Percentiles rank a stretch among this genome's conserved stretches.
Evolutionary conservation across 2,797 vertebrate species (phyloP).

Genomic region (Apogon talboti): DNA sequence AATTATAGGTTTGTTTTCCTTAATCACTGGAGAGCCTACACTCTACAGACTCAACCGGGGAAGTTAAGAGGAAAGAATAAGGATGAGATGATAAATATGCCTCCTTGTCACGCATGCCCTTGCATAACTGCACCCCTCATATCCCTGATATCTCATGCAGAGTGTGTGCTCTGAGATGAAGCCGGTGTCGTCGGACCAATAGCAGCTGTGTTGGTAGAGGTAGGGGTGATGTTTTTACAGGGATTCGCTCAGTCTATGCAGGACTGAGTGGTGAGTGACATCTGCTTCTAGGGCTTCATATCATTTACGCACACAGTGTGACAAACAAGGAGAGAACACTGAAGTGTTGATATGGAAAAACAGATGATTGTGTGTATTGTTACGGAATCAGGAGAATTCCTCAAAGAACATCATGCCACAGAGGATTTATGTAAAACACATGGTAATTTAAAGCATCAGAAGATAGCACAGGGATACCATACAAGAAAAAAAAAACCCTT

Average conservation of each 20-base stretch:
- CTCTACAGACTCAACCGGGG: constrained; percentile 21
- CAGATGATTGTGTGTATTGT: constrained; percentile 30
- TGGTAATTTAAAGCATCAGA: constrained; percentile 46
- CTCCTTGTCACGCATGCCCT: constrained; percentile 49
- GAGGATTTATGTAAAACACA: constrained; percentile 46
- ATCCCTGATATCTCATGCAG: constrained; percentile 55
- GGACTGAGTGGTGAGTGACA: constrained; percentile 53
- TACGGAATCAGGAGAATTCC: constrained; percentile 30
- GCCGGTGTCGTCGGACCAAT: constrained; percentile 33
- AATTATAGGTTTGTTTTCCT: constrained; percentile 61
- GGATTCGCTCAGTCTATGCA: constrained; percentile 52
- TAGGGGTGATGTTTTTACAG: constrained; percentile 47
- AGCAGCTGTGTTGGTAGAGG: constrained; percentile 45
- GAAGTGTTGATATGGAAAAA: too few species aligned
- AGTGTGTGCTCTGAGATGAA: constrained; percentile 33
- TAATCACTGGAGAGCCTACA: constrained; percentile 38
- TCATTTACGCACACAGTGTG: constrained; percentile 29
- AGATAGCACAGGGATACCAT: constrained; percentile 15
- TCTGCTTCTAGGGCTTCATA: constrained; percentile 45
- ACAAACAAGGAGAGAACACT: too few species aligned
- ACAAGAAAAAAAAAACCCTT: constrained; percentile 22
- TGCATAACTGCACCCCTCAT: constrained; percentile 51
- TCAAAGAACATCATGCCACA: constrained; percentile 38
- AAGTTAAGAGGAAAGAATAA: constrained; percentile 46
- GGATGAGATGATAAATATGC: constrained; percentile 57